Base-by-base conservation (phyloP, 2,888 invertebrate species). In the Ptychoptera contaminata region DNA sequence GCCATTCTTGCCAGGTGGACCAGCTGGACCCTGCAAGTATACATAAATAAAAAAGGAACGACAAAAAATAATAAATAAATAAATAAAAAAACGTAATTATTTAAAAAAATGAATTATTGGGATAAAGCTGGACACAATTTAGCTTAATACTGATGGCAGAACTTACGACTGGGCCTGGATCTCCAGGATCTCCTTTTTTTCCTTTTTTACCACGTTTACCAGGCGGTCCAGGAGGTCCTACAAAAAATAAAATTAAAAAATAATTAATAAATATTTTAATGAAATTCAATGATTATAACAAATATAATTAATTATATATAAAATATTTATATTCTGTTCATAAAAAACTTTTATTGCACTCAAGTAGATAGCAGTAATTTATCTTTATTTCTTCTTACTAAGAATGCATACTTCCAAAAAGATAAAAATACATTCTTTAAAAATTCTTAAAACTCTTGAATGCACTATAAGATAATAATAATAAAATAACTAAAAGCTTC, bases 191-290 rank as follows among this genome's bases (percentile, higher is more conserved):
- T 15, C 91, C 91, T 61, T 86, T 87, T 67, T 86, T 87, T 54
- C 90, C 91, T 59, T 85, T 84, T 64, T 86, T 82, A 55, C 90
- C 90, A 58, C 85, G 72, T 66, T 88, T 90, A 51, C 90, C 90
- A 11, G 84, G 81, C 39, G 84, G 81, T 40, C 90, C 90, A 47
- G 83, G 79, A 15, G 83, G 82, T 54, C 87, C 87, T 74, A 78
- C 48, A 69, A 72, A 54, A 57, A 56, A 48, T 51, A 54, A 52
- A 47, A 47, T 46, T 47, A 45, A 49, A 45, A 14, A 49, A 47
- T 44, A 47, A 43, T 45, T 42, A 12, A 34, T 37, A 42, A 48
- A 40, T 23, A 5, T 7, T n/a, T n/a, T n/a, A n/a, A n/a, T n/a
- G n/a, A n/a, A n/a, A n/a, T n/a, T n/a, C n/a, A n/a, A n/a, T n/a